Evolutionary conservation across 2,797 vertebrate species (phyloP), one percentile per base, ranked within the genome.

Genomic region (Enteromius mattozi): DNA sequence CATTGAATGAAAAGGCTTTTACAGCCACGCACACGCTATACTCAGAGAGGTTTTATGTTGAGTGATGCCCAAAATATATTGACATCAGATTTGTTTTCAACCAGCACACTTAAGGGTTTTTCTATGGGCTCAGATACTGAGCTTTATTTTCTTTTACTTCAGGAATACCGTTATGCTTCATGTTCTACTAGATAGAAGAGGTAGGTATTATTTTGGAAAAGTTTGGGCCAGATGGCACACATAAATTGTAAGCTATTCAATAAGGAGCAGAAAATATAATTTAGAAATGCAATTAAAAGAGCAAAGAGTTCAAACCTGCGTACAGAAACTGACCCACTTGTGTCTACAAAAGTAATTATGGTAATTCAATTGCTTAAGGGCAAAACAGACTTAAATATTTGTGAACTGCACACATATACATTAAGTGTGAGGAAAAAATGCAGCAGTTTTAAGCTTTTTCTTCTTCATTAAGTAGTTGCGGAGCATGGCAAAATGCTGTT

Each of bases 51-150:
- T 72, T 88, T 86, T 89, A 84, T 83, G 78, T 90, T 37, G 84
- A 91, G 82, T 71, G 70, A 86, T 77, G 81, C 78, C 68, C 82
- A 84, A 88, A 87, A 77, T 30, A 80, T 77, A 89, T 86, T 27
- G 85, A 74, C 86, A 86, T 84, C 54, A 19, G 56, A 88, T 90
- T 85, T 82, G 84, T 90, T 92, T 92, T 90, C 82, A 89, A 88
- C 85, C 77, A 35, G 83, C 85, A 88, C 88, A 91, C 92, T 92
- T 90, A 83, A 81, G 84, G 51, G 80, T 65, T 76, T 45, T 77
- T 76, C 33, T 84, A 61, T 74, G 75, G 33, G 63, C 78, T 56
- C n/a, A 47, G 45, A 87, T 66, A 75, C 27, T 6, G 4, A 75
- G 56, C 45, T 19, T 47, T 13, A 56, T 77, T 51, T 76, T 24